phyloP scores from a whole-genome alignment of 64 coral and sea anemone genomes.

The Astreopora myriophthalma region DNA sequence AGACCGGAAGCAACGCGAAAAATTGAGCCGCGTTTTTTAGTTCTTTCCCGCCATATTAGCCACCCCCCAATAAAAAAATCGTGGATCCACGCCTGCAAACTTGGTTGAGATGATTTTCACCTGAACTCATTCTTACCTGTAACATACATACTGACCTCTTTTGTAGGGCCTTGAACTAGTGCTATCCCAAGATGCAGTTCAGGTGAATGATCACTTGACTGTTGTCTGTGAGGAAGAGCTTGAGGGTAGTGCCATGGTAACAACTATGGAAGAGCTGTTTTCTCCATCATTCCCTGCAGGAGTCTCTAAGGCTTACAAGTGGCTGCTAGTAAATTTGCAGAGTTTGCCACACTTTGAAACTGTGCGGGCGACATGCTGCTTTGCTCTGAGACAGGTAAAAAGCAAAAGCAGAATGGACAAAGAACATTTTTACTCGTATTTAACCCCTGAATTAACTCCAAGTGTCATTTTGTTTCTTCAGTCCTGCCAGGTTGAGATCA shows the following conservation, averaged over 20 bases:
- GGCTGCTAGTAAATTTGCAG: conserved; percentile 73
- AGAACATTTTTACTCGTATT: no score
- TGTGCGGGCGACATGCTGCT: conserved; percentile 79
- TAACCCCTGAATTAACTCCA: neutral
- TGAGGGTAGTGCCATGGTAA: conserved; percentile 71
- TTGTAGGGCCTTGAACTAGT: conserved; percentile 82
- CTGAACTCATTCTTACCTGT: neutral
- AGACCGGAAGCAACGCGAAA: no score
- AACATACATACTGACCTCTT: neutral
- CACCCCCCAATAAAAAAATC: no score
- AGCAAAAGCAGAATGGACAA: no score
- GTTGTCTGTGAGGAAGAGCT: conserved; percentile 68
- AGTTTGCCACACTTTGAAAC: conserved; percentile 80
- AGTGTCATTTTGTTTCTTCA: neutral
- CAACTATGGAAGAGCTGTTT: conserved; percentile 83
- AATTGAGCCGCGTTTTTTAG: no score
- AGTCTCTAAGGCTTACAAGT: conserved; percentile 50
- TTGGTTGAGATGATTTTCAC: no score
- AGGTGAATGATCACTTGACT: conserved; percentile 38
- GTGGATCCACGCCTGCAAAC: no score
- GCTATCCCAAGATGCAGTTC: conserved; percentile 42
- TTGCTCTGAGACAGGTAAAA: conserved; percentile 78
- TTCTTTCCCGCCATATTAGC: no score
- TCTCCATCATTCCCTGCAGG: conserved; percentile 63
- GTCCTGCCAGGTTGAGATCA: conserved; percentile 90